Evolutionary conservation across 2,797 vertebrate species (phyloP).

Genomic region (Macropodus opercularis): DNA sequence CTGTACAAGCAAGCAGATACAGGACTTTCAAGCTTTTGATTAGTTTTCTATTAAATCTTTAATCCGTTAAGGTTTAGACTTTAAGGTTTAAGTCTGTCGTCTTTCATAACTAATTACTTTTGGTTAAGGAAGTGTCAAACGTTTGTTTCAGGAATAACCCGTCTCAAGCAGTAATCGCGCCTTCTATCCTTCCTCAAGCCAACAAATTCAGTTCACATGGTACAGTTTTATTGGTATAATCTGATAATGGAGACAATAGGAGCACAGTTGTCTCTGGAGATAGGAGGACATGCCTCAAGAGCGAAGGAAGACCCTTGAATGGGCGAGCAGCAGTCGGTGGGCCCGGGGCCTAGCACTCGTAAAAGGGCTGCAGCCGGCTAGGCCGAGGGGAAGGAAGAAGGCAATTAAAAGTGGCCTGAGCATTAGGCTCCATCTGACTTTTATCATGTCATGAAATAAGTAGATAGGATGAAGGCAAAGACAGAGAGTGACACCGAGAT

Average conservation of each 20-base stretch:
- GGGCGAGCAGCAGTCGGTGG: conserved; percentile 63
- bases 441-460: conserved; percentile 88
- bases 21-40: conserved; percentile 28
- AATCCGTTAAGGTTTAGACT: conserved; percentile 30
- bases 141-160: conserved; percentile 13
- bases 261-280: conserved; percentile 36
- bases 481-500: conserved; percentile 8
- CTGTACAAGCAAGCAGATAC: conserved; percentile 31
- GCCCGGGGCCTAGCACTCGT: conserved; percentile 82
- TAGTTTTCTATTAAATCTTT: conserved; percentile 32
- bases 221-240: conserved; percentile 27
- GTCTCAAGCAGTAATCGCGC: conserved; percentile 6
- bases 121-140: conserved; percentile 14
- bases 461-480: conserved; percentile 83
- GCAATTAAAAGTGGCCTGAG: conserved; percentile 90
- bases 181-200: conserved; percentile 13
- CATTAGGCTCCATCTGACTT: conserved; percentile 87
- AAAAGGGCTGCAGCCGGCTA: conserved; percentile 85
- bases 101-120: conserved; percentile 20
- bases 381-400: conserved; percentile 87
- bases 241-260: conserved; percentile 30
- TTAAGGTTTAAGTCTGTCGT: no score
- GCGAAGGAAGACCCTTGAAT: conserved; percentile 65
- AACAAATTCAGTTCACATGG: conserved; percentile 10
- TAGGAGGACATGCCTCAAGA: conserved; percentile 40